These are phyloP conservation scores for Ceryle rudis DNA, from an alignment of 2,797 vertebrate species.

Conservation along the genomic window DNA sequence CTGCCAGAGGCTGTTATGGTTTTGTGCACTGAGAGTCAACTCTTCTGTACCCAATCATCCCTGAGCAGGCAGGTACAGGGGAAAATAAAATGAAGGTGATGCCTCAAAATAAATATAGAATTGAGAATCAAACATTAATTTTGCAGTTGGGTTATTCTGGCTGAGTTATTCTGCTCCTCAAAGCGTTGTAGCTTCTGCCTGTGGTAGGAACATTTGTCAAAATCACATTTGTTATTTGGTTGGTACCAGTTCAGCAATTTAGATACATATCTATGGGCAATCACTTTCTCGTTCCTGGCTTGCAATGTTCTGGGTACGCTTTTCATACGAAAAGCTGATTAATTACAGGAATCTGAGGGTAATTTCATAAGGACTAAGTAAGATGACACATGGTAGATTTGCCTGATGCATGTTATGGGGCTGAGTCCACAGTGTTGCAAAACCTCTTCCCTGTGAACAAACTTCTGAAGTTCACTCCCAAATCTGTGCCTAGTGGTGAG, in stretches of 20 bases:
- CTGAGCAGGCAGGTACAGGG: neutral
- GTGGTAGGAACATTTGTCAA: neutral
- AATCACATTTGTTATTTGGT: neutral
- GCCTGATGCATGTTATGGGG: accelerated
- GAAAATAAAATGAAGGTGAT: neutral
- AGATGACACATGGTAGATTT: neutral
- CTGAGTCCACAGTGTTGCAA: neutral
- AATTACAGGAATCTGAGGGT: neutral
- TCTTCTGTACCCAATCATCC: neutral
- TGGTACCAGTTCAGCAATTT: conserved; percentile 31
- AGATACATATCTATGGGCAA: neutral
- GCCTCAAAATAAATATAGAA: neutral
- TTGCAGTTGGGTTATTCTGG: neutral
- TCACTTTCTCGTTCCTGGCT: neutral
- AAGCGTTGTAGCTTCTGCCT: neutral
- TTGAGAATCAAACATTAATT: neutral
- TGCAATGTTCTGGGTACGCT: neutral
- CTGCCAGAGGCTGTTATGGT: neutral
- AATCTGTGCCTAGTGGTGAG: neutral
- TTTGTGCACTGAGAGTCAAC: neutral
- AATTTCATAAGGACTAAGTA: neutral
- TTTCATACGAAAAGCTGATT: neutral
- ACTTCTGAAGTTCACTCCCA: neutral
- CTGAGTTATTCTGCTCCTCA: neutral
- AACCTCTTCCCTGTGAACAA: neutral